Conservation (phyloP, 1,140 invertebrate species). For the Pygmarrhopalites habei region DNA sequence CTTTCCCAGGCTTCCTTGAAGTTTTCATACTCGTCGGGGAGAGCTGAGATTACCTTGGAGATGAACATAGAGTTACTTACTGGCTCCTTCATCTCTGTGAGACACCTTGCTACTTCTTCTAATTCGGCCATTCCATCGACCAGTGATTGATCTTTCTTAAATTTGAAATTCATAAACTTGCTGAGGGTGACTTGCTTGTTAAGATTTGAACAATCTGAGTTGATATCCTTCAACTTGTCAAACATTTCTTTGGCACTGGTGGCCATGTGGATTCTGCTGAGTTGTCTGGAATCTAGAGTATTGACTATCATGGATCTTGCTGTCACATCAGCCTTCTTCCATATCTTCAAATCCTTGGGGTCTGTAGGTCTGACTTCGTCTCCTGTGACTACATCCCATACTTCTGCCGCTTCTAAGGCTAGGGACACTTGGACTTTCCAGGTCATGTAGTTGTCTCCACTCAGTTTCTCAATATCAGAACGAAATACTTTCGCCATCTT, state of each 20-base stretch:
- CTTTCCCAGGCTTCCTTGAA: constrained; percentile 15
- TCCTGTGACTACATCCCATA: no score
- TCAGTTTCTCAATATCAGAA: background rate
- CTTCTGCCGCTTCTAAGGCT: background rate
- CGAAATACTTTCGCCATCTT: no score
- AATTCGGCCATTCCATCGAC: background rate
- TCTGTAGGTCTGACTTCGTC: no score
- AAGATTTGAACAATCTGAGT: background rate
- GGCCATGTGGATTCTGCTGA: background rate
- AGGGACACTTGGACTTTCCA: background rate
- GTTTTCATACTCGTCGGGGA: background rate
- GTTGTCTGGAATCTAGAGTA: background rate
- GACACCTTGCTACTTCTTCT: background rate
- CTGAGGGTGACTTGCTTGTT: constrained; percentile 10
- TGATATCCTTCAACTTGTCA: no score
- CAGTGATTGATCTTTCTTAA: background rate
- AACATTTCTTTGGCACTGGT: background rate
- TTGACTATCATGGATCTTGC: background rate
- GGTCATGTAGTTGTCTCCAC: background rate
- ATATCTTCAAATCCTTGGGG: no score
- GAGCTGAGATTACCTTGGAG: background rate
- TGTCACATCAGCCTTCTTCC: background rate
- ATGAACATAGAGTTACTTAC: background rate
- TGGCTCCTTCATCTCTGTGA: background rate
- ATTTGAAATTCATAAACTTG: constrained; percentile 4